These are phyloP conservation scores for Urocynchramus pylzowi DNA, from an alignment of 2,113 vertebrate species.

Conservation along the genomic window DNA sequence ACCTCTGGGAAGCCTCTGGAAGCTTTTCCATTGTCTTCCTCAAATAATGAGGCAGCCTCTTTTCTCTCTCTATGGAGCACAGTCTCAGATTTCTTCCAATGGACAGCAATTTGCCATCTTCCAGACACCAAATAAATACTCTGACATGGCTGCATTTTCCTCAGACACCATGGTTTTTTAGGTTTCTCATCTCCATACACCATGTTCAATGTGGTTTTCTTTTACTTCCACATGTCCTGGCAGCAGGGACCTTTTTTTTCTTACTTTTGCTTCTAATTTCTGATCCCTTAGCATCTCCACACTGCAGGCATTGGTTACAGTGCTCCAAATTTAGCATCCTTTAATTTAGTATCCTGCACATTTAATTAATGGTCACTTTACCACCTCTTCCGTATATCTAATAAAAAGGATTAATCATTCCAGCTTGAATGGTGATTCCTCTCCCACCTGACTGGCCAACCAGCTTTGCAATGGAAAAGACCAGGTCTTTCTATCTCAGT, in stretches of 20 bases:
- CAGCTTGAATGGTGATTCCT: not conserved
- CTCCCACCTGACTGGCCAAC: not conserved
- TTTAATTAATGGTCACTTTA: slow-evolving; percentile 59
- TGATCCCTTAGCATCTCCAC: not conserved
- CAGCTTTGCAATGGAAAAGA: not conserved
- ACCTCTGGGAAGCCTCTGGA: not conserved
- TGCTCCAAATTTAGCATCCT: not conserved
- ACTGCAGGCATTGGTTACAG: not conserved
- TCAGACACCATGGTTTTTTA: not conserved
- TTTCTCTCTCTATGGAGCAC: not conserved
- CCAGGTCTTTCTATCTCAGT: not conserved
- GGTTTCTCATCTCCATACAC: not conserved
- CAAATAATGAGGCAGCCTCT: not conserved
- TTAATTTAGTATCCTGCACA: not conserved
- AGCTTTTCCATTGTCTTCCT: not conserved
- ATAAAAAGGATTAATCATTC: slow-evolving; percentile 48
- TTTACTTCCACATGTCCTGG: not conserved
- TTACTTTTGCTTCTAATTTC: slow-evolving; percentile 1
- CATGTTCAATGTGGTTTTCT: not conserved
- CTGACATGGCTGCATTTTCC: not conserved
- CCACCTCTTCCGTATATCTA: slow-evolving; percentile 19
- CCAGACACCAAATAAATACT: not conserved
- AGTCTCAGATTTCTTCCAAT: not conserved
- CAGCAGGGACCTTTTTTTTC: not conserved
- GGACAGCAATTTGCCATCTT: not conserved